phyloP scores from a whole-genome alignment of 1,140 invertebrate genomes.

The Augochlora pura region DNA sequence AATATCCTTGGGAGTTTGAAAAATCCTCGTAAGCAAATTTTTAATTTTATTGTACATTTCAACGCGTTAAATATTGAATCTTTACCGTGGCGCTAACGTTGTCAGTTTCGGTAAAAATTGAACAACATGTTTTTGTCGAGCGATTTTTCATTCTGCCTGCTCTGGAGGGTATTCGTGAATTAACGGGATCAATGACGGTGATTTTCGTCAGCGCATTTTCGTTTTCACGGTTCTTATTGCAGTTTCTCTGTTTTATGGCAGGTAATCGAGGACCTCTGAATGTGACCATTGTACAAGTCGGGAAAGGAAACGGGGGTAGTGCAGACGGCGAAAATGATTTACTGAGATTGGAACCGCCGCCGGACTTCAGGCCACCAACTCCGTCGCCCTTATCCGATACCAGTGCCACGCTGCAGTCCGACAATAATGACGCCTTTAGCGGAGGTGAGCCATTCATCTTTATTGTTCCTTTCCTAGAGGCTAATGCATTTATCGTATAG shows the following conservation, averaged over 20 bases:
- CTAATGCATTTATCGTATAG: neutral
- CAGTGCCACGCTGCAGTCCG: conserved; percentile 70
- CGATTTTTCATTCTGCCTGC: too few species aligned
- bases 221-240: neutral
- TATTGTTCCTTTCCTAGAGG: neutral
- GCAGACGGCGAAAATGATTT: conserved; percentile 69
- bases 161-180: neutral
- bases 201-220: neutral
- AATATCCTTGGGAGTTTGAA: too few species aligned
- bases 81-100: neutral
- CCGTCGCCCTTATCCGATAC: conserved; percentile 74
- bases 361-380: conserved; percentile 70
- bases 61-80: too few species aligned
- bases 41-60: too few species aligned
- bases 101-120: too few species aligned
- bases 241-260: conserved; percentile 58
- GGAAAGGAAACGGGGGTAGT: conserved; percentile 64
- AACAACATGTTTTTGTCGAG: too few species aligned
- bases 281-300: conserved; percentile 74
- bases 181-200: neutral
- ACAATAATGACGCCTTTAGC: conserved; percentile 73
- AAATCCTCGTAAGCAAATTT: too few species aligned
- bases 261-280: conserved; percentile 77
- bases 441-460: conserved; percentile 60
- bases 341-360: conserved; percentile 70